Evolutionary conservation across 1,140 invertebrate species (phyloP).

Genomic region (Trichoplusia ni): DNA sequence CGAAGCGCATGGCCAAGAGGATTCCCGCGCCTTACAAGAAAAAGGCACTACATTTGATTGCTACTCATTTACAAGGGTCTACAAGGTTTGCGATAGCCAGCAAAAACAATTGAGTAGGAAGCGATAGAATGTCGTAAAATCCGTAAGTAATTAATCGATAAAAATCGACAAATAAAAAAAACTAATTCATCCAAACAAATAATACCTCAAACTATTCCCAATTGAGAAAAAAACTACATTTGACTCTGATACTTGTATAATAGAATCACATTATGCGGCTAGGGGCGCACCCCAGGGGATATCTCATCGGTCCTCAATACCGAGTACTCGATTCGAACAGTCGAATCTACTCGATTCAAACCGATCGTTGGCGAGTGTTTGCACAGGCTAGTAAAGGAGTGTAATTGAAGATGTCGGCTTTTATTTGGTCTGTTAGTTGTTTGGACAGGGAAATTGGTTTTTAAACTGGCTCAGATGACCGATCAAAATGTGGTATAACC

Average conservation of each 20-base stretch:
- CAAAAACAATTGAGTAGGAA: too few species aligned
- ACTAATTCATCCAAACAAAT: background rate
- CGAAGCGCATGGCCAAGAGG: too few species aligned
- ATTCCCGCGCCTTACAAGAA: too few species aligned
- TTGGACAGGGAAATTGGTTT: constrained; percentile 45
- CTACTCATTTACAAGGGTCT: too few species aligned
- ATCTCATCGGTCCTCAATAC: constrained; percentile 35
- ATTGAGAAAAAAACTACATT: constrained; percentile 18
- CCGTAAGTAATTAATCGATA: background rate
- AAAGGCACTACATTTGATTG: too few species aligned
- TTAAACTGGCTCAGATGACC: constrained; percentile 39
- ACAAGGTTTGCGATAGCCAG: too few species aligned
- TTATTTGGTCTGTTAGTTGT: constrained; percentile 46
- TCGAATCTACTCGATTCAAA: constrained; percentile 32
- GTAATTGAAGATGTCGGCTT: constrained; percentile 44
- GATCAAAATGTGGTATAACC: constrained; percentile 18
- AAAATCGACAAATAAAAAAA: background rate
- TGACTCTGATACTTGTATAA: constrained; percentile 20
- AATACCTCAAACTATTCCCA: constrained; percentile 6
- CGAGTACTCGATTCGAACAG: constrained; percentile 32
- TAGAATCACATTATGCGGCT: constrained; percentile 39
- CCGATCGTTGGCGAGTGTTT: constrained; percentile 43
- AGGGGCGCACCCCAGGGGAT: constrained; percentile 23
- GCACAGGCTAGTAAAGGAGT: constrained; percentile 42
- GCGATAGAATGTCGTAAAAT: too few species aligned